Conservation (phyloP, 1,140 invertebrate species). For the Thaumetopoea pityocampa region DNA sequence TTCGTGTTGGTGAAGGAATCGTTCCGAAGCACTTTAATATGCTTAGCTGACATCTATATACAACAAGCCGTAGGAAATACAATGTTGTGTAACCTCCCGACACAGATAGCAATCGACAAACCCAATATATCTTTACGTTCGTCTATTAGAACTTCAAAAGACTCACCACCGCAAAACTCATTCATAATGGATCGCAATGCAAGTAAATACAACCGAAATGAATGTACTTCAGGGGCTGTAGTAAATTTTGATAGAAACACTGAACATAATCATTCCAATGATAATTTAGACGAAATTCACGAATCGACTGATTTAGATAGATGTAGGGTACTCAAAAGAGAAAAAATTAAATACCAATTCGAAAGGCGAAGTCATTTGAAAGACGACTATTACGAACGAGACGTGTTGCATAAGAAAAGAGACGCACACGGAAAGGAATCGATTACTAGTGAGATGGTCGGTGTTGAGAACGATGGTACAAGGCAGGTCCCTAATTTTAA, state of each 20-base stretch:
- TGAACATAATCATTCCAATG: slow-evolving; percentile 49
- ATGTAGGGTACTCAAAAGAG: slow-evolving; percentile 45
- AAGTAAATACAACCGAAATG: background rate
- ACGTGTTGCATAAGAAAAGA: slow-evolving; percentile 42
- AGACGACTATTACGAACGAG: slow-evolving; percentile 21
- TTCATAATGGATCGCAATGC: slow-evolving; percentile 16
- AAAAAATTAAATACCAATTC: slow-evolving; percentile 37
- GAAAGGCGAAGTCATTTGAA: slow-evolving; percentile 35
- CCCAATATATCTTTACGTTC: slow-evolving; percentile 1
- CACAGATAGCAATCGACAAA: background rate
- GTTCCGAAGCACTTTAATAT: slow-evolving; percentile 28
- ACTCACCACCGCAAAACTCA: slow-evolving; percentile 9
- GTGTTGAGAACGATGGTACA: slow-evolving; percentile 45
- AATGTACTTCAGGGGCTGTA: slow-evolving; percentile 23
- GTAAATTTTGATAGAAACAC: slow-evolving; percentile 33
- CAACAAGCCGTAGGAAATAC: slow-evolving; percentile 5
- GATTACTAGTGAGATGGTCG: slow-evolving; percentile 51
- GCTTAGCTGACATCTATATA: slow-evolving; percentile 41
- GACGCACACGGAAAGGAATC: slow-evolving; percentile 55
- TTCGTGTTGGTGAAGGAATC: slow-evolving; percentile 26
- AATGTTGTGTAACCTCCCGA: slow-evolving; percentile 9
- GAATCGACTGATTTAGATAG: slow-evolving; percentile 61
- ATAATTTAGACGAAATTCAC: slow-evolving; percentile 40
- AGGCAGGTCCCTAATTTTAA: slow-evolving; percentile 55
- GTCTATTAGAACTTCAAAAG: slow-evolving; percentile 12